Evolutionary conservation across 2,888 invertebrate genomes (phyloP).

Genomic region (Acrocyrtus sp.): DNA sequence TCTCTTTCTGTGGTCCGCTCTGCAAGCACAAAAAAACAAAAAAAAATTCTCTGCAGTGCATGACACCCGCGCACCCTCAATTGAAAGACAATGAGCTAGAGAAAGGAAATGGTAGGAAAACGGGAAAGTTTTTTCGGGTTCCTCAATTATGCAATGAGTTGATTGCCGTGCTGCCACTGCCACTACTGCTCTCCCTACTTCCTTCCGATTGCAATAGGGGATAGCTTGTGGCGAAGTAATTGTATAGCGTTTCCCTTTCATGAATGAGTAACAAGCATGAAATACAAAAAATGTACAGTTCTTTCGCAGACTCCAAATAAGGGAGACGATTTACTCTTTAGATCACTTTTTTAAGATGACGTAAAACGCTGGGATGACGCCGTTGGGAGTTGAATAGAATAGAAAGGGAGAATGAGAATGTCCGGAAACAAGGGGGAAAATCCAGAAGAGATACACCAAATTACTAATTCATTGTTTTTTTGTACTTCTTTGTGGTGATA

Average conservation of each 20-base stretch:
- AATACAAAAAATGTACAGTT: no score
- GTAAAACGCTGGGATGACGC: neutral
- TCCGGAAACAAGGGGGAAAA: neutral
- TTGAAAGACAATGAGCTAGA: neutral
- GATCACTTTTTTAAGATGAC: neutral
- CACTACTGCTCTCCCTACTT: no score
- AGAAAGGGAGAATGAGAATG: no score
- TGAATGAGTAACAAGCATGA: neutral
- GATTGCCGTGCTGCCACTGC: neutral
- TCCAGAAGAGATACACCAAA: neutral
- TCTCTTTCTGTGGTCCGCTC: neutral
- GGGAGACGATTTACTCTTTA: neutral
- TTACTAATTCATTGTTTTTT: neutral
- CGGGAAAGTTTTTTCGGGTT: neutral
- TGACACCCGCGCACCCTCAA: no score
- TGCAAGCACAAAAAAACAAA: no score
- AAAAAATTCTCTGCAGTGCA: no score
- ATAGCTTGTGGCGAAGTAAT: neutral
- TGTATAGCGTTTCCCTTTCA: no score
- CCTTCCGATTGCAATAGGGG: no score
- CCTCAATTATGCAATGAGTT: neutral
- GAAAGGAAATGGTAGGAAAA: neutral
- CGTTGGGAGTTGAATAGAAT: neutral
- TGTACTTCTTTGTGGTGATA: no score
- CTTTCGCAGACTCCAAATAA: neutral